Base-by-base conservation (phyloP, 1,140 invertebrate species). In the Caenorhabditis elegans region DNA sequence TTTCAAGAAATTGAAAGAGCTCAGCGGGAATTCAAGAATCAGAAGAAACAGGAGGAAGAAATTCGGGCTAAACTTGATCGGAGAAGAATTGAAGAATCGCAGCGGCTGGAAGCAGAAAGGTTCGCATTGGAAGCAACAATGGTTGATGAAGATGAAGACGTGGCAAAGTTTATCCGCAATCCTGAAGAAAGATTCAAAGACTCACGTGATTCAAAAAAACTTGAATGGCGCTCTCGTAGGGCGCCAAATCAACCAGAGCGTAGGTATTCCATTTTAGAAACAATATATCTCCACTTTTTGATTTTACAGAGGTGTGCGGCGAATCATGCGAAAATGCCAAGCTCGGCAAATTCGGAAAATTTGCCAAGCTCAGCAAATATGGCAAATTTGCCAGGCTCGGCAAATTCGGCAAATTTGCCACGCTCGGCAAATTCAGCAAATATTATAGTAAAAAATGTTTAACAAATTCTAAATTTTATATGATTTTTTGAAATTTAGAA, bases 131-230 rank as follows among this genome's bases (percentile, higher is more conserved):
- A 70, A 70, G 60, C 60, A 15, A 10, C 28, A 3, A 70, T 70
- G 34, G 39, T n/a, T 6, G 60, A 70, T 43, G 60, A 70, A 39
- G 60, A 70, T 22, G 60, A 36, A 13, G 60, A 70, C n/a, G 60
- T 70, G 0, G 34, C n/a, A 10, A 70, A 70, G n/a, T 70, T 70
- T n/a, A 70, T 70, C 31, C 17, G 22, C 5, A 70, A 70, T 24
- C 34, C 43, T n/a, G 34, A 70, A 19, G 17, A 70, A 70, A 17
- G 60, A 39, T 39, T 70, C 19, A 31, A 39, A 70, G 60, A 70
- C 19, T 70, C 60, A 70, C 31, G 60, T 17, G 60, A 70, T 70
- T 70, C 60, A 70, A 70, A 70, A n/a, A 70, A 70, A 70, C 60
- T 70, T 43, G 60, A 36, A 39, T 17, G 60, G 60, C 60, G 60